Evolutionary conservation across 2,888 invertebrate species (phyloP), one percentile per base, ranked within the genome.

Genomic region (Strigamia maritima): DNA sequence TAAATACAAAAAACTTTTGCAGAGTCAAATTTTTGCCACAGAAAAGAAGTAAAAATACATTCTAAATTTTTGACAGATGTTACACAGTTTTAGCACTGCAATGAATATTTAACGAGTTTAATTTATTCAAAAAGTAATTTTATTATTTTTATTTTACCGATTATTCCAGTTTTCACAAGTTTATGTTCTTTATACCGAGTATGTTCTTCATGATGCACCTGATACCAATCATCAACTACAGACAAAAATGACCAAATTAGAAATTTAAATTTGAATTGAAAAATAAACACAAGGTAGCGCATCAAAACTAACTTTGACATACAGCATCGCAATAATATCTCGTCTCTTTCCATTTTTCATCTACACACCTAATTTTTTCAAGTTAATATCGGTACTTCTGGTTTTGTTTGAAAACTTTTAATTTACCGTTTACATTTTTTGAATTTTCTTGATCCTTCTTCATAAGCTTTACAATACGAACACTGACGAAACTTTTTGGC

Each of bases 351-450:
- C 54, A 54, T 19, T 54, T 54, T 19, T 54, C 54, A 54, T 54
- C 54, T 2, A 54, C 54, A 54, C 54, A 54, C 54, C 54, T 54
- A 54, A 54, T 54, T 54, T 54, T 2, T n/a, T 54, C 6, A 54
- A 4, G n/a, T 54, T 54, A 54, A 54, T 19, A 54, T 19, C 19
- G n/a, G n/a, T 19, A 2, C 19, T 0, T 8, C 8, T 16, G 6
- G n/a, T 54, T 54, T 19, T 54, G n/a, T 3, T 54, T 19, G 44
- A 44, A 44, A 54, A 54, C 19, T 22, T n/a, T 54, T 1, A 0
- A 54, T 54, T 54, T 54, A 54, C 54, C 54, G 54, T 54, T 54
- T 54, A 54, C 54, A 54, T 54, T 54, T 54, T 54, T 54, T 54
- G 54, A 54, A 54, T 8, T 54, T 54, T 54, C 54, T 3, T 8